Conservation (phyloP, 2,888 invertebrate genomes). For the Eupsilia transversa region DNA sequence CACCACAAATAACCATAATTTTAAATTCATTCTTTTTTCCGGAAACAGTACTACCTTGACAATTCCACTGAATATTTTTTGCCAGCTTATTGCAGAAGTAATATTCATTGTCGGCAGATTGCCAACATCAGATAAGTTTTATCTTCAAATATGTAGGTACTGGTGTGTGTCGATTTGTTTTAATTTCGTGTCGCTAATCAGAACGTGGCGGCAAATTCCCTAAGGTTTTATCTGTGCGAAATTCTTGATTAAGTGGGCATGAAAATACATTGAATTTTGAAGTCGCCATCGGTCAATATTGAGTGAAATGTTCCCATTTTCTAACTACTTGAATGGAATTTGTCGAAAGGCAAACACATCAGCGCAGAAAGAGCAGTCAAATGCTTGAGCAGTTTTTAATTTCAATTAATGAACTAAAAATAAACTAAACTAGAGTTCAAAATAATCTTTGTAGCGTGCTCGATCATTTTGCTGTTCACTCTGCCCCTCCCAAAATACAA, state of each 20-base stretch:
- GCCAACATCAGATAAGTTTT: slow-evolving; percentile 49
- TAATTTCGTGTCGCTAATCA: slow-evolving; percentile 54
- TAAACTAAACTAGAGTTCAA: neutral
- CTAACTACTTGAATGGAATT: neutral
- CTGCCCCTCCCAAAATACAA: neutral
- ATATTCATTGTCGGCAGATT: slow-evolving; percentile 47
- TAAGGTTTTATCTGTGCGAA: slow-evolving; percentile 18
- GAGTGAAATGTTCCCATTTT: neutral
- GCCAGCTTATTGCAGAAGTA: slow-evolving; percentile 28
- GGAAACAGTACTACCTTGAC: neutral
- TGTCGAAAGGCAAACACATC: neutral
- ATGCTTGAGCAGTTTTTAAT: neutral
- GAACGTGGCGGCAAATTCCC: slow-evolving; percentile 12
- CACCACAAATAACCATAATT: neutral
- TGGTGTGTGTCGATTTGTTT: slow-evolving; percentile 37
- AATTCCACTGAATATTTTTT: slow-evolving; percentile 11
- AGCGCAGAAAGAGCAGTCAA: no score
- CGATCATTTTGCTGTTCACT: neutral
- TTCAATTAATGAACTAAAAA: neutral
- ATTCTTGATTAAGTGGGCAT: slow-evolving; percentile 29
- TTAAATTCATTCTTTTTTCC: neutral
- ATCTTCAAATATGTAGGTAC: slow-evolving; percentile 36
- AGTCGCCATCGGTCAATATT: slow-evolving; percentile 13
- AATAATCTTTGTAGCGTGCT: neutral
- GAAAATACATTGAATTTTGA: slow-evolving; percentile 7